Base-by-base conservation (phyloP, 2,113 vertebrate species). In the Pandion haliaetus region DNA sequence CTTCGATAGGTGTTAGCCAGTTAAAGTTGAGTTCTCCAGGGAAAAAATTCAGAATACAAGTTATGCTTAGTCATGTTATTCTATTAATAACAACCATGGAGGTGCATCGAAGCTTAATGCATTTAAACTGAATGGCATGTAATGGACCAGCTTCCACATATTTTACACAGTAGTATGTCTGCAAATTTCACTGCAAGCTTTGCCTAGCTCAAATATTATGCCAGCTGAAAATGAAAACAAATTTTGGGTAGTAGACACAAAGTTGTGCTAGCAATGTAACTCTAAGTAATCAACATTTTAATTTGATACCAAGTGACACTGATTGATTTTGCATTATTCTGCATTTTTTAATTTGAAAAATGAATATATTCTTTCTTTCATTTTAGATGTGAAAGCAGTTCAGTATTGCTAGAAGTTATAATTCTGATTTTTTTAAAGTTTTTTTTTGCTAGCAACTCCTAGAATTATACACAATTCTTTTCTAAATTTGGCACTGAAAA, bases 401-500 rank as follows among this genome's bases (percentile, higher is more conserved):
- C 67, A 84, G 36, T 94, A 95, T 95, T 17, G 42, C 55, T 88
- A 50, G 7, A 17, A 45, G 57, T 61, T 88, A 80, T 38, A 89
- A 44, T 93, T 97, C 93, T 90, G 52, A 55, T 72, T 92, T 74
- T 52, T 91, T 88, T 44, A 0, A 16, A 25, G 90, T 44, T 17
- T 6, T 45, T n/a, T 92, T 87, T 88, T 96, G 59, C 70, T 95
- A 84, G 19, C 16, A 63, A 42, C 54, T 97, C 47, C 63, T 93
- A 91, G 66, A 96, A 96, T 92, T 95, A 86, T 59, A 44, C 2
- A 16, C 3, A 78, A 5, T 92, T 84, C 32, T 93, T 97, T 97
- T 96, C 86, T 96, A 82, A 95, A 95, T 93, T 96, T 95, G 80
- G 32, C 71, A 93, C 77, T 54, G 65, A 97, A 97, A 95, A 96